Conservation (phyloP, 2,797 vertebrate genomes). For the Macrochelys suwanniensis region DNA sequence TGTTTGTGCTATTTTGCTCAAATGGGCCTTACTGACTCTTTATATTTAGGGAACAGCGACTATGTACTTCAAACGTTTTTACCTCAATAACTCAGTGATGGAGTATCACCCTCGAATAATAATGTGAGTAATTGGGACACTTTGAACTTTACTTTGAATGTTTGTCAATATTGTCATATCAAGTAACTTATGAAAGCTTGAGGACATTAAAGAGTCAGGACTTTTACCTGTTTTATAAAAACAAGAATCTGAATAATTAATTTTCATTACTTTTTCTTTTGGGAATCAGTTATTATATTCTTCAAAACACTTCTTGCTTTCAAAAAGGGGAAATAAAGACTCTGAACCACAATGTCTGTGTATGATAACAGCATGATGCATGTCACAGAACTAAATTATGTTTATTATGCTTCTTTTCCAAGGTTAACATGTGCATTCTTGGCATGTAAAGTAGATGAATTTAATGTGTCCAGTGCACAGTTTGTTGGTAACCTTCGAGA, state of each 20-base stretch:
- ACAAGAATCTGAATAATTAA: background rate
- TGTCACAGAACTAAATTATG: background rate
- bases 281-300: background rate
- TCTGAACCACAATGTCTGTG: background rate
- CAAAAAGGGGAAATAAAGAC: fast-evolving
- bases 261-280: background rate
- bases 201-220: background rate
- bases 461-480: slow-evolving; percentile 96
- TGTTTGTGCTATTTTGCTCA: background rate
- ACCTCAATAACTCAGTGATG: slow-evolving; percentile 97
- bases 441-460: slow-evolving; percentile 98
- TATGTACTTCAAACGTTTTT: slow-evolving; percentile 98
- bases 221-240: background rate
- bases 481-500: slow-evolving; percentile 95
- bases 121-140: slow-evolving; percentile 87
- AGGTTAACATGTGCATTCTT: slow-evolving; percentile 93
- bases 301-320: background rate
- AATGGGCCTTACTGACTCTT: background rate
- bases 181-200: background rate
- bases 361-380: background rate
- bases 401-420: background rate
- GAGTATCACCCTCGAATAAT: slow-evolving; percentile 96
- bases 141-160: background rate
- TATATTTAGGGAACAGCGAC: slow-evolving; percentile 90
- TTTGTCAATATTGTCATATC: background rate